Evolutionary conservation across 2,888 invertebrate genomes (phyloP).

Genomic region (Odontomyia ornata): DNA sequence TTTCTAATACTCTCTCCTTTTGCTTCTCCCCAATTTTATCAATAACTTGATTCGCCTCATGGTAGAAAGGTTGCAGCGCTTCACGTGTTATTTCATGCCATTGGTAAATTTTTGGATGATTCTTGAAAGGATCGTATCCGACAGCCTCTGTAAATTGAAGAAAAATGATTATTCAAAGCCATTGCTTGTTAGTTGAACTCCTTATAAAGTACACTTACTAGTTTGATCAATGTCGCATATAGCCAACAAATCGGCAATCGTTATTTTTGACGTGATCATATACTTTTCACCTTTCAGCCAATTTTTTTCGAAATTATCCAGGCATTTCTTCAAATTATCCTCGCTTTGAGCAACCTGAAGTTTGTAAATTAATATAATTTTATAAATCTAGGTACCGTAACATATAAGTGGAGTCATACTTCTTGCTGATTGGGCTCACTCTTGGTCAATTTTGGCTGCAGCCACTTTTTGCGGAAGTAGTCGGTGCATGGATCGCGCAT

Average conservation of each 20-base stretch:
- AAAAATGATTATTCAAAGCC: slow-evolving; percentile 50
- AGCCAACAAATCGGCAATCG: slow-evolving; percentile 78
- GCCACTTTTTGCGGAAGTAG: slow-evolving; percentile 69
- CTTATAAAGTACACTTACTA: slow-evolving; percentile 64
- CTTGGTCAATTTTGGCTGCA: slow-evolving; percentile 67
- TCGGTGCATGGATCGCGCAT: slow-evolving; percentile 68
- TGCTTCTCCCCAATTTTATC: slow-evolving; percentile 52
- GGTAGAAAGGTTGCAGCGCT: slow-evolving; percentile 71
- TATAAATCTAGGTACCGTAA: too few species aligned
- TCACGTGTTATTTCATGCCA: slow-evolving; percentile 74
- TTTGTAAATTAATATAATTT: too few species aligned
- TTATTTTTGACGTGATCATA: slow-evolving; percentile 70
- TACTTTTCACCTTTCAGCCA: slow-evolving; percentile 66
- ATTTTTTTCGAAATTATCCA: slow-evolving; percentile 69
- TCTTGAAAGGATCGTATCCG: slow-evolving; percentile 71
- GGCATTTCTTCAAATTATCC: slow-evolving; percentile 66
- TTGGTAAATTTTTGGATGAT: slow-evolving; percentile 68
- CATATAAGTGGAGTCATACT: too few species aligned
- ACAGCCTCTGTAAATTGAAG: slow-evolving; percentile 67
- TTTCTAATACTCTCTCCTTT: slow-evolving; percentile 16
- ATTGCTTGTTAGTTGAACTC: background rate
- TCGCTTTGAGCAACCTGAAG: slow-evolving; percentile 24
- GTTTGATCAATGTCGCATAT: slow-evolving; percentile 82
- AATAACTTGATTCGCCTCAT: slow-evolving; percentile 67
- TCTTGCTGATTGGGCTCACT: slow-evolving; percentile 63